phyloP scores from a whole-genome alignment of 2,113 vertebrate genomes.

The Amblyornis subalaris region DNA sequence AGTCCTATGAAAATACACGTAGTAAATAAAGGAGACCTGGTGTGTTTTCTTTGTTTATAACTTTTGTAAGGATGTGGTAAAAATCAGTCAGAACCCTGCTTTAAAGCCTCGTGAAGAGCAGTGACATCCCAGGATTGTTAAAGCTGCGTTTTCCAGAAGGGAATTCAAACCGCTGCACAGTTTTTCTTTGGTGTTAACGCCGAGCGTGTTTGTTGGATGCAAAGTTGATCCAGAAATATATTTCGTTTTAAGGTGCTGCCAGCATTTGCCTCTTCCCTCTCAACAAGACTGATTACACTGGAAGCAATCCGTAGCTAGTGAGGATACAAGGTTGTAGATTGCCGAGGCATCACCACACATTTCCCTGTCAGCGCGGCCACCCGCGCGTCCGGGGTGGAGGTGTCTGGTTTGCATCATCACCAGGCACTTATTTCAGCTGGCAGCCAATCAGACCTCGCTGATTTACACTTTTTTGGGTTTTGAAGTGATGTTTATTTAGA shows the following conservation, averaged over 20 bases:
- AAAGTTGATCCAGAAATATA: background rate
- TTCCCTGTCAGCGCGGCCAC: constrained; percentile 27
- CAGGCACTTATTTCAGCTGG: background rate
- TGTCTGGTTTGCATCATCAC: constrained; percentile 2
- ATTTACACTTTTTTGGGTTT: background rate
- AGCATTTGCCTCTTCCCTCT: background rate
- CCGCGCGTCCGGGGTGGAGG: background rate
- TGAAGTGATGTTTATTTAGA: background rate
- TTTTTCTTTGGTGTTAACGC: background rate
- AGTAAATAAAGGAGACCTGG: background rate
- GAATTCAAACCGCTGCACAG: background rate
- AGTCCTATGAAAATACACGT: background rate
- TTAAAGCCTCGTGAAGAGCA: background rate
- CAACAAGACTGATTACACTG: constrained; percentile 1
- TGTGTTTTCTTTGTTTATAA: background rate
- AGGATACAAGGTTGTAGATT: background rate
- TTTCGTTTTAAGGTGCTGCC: constrained; percentile 20
- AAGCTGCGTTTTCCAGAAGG: background rate
- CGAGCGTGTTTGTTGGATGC: background rate
- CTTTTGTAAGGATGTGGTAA: background rate
- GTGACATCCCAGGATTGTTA: background rate
- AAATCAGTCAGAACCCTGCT: background rate
- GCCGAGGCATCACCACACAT: constrained; percentile 4
- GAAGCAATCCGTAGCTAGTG: background rate
- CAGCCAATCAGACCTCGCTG: background rate